Evolutionary conservation across 2,113 vertebrate species (phyloP).

Genomic region (Clarias magur): DNA sequence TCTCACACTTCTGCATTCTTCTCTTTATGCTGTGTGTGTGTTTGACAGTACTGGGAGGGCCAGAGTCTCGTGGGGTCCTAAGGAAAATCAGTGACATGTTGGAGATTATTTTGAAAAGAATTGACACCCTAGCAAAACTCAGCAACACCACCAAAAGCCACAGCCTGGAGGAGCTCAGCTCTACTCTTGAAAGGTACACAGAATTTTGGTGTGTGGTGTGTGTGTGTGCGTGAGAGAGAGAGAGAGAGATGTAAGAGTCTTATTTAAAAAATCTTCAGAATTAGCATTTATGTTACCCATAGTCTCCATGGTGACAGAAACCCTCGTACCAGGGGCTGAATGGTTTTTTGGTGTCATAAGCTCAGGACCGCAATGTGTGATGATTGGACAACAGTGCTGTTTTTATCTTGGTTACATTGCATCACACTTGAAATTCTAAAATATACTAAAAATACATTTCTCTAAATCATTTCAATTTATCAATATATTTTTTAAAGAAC

Average conservation of each 20-base stretch:
- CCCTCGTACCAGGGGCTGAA: slow-evolving; percentile 50
- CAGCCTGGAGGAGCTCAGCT: slow-evolving; percentile 76
- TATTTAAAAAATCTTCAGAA: slow-evolving; percentile 36
- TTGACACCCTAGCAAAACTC: slow-evolving; percentile 86
- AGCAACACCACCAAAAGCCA: slow-evolving; percentile 83
- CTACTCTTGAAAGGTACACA: slow-evolving; percentile 82
- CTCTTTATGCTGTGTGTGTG: slow-evolving; percentile 5
- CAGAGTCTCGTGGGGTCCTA: slow-evolving; percentile 88
- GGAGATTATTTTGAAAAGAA: slow-evolving; percentile 90
- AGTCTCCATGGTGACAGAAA: slow-evolving; percentile 65
- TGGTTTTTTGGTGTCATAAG: slow-evolving; percentile 28
- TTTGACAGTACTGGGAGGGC: slow-evolving; percentile 78
- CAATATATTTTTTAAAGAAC: neutral
- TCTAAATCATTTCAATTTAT: neutral
- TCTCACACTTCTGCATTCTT: neutral
- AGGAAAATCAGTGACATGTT: slow-evolving; percentile 94
- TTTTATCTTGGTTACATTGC: neutral
- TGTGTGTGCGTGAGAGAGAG: neutral
- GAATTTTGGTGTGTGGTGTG: neutral
- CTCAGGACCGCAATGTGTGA: neutral
- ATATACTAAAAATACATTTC: neutral
- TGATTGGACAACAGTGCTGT: neutral
- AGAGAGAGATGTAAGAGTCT: neutral
- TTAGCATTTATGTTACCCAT: slow-evolving; percentile 40
- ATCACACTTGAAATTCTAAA: neutral